Evolutionary conservation across 2,113 vertebrate species (phyloP), one percentile per base, ranked within the genome.

Genomic region (Paradoxurus hermaphroditus): DNA sequence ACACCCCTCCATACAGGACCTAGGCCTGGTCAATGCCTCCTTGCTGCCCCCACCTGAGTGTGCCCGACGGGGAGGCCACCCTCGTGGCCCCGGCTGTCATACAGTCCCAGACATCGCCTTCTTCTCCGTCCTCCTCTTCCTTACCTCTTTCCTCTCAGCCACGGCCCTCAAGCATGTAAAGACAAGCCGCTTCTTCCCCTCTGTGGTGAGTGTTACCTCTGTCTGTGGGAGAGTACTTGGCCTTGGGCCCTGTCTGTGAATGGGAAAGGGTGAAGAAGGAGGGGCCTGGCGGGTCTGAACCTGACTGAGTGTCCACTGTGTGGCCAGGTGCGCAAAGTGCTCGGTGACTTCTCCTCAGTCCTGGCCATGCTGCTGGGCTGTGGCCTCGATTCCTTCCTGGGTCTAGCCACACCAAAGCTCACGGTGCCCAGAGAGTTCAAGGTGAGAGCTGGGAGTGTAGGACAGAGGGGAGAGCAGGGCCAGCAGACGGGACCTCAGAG

Each of bases 401-500:
- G 99, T 67, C 94, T 99, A 75, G 98, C 99, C 87, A 99, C 99
- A 1, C 99, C 99, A 23, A 99, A 99, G 95, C 99, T 99, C 85
- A 97, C 97, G 1, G 98, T 99, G 65, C 99, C 99, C 96, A 98
- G 86, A 0, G 98, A 99, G 86, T 98, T 99, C 95, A 99, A 99
- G 99, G 99, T 99, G 90, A 98, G 97, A 10, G 31, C 12, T 72
- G 83, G 59, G 49, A 39, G 4, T 9, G 34, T 8, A 36, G 39
- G 14, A 13, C 36, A 77, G 70, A 44, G 78, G 44, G 46, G 44
- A 82, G 25, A 34, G 15, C 46, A 68, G 41, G 19, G 34, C 51
- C 72, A 84, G 46, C 21, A 73, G 12, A 44, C n/a, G 72, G 86
- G 56, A 75, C 68, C 44, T n/a, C 31, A 79, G 36, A 81, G n/a